Evolutionary conservation across 1,140 invertebrate species (phyloP), one percentile per base, ranked within the genome.

Genomic region (Meloidogyne floridensis): DNA sequence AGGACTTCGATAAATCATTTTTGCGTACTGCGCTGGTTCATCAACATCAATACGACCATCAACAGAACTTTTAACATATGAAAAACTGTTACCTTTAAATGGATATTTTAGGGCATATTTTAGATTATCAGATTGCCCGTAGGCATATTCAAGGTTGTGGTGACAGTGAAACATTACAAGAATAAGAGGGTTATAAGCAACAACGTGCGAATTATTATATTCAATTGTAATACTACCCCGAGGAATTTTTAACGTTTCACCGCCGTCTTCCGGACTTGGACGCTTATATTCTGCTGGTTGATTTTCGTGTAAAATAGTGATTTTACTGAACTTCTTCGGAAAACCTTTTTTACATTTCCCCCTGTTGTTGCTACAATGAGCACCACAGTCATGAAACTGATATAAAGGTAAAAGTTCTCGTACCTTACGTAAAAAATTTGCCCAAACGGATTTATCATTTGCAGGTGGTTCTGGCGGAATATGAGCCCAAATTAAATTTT

Each of bases 31-130:
- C 8, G 72, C 72, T 6, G 72, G 72, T 15, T 72, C 72, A 72
- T 72, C 72, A 9, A 72, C 15, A 72, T 15, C 47, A 42, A 15
- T 72, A 0, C 47, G 9, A 0, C 72, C 72, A 72, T 72, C 47
- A 10, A 9, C 15, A 8, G 32, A 42, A 43, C 9, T 72, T 15
- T 72, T 72, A 10, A 72, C 15, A 15, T 72, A 72, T 2, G 72
- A 72, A 72, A 72, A 72, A 15, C 72, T 72, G 9, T 32, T 32
- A 2, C 72, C 72, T 72, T 72, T 72, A 0, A 72, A 72, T 15
- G 72, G 72, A 72, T 72, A 72, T 72, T 72, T 72, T 42, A 42
- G 13, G 72, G 47, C 9, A 72, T 72, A 72, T 13, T 72, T 72
- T 2, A 72, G 3, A 72, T 72, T 72, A 9, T 32, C 47, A 43